Base-by-base conservation (phyloP, 2,797 vertebrate species). In the Cyprinodon diabolis region DNA sequence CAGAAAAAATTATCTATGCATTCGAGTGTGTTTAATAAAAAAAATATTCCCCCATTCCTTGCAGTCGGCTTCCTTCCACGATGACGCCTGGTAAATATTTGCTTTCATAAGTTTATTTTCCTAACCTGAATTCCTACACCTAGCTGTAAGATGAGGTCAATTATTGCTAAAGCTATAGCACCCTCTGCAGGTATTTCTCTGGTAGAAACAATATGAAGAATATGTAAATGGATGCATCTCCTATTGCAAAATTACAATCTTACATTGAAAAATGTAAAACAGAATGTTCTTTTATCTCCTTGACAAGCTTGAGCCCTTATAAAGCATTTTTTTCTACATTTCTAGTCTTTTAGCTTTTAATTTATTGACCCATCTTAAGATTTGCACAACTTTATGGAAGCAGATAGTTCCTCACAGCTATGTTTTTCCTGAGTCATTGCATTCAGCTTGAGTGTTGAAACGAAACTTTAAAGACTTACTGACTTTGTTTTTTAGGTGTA, bases 71-170 rank as follows among this genome's bases (percentile, higher is more conserved):
- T 45, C 7, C 14, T 52, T 48, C 57, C 65, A 78, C 47, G 15
- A 47, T 71, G 68, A 54, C 52, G 40, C 62, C 66, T 11, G 72
- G 37, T 56, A 74, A 66, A 71, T 47, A 13, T 30, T 65, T 51
- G 37, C 68, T 35, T 11, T 12, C 1, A 25, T 43, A 15, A 3
- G 47, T 43, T 58, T 79, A 25, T 74, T 71, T 79, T 71, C 25
- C 66, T 74, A 63, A 60, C 35, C 68, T 81, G 49, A 43, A 51
- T 49, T 54, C 23, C 11, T 25, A 65, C 57, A 55, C 40, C 54
- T 40, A 69, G 30, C 30, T 57, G 51, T 3, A 0, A 62, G 66
- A 63, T 21, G 4, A 19, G 48, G 57, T 74, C 19, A 8, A 1
- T 56, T 72, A 75, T 11, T 65, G 19, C 48, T 70, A 1, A 2